Evolutionary conservation across 30 jellyfish, hydroid and myxozoan genomes (phyloP).

Genomic region (Catostylus mosaicus): DNA sequence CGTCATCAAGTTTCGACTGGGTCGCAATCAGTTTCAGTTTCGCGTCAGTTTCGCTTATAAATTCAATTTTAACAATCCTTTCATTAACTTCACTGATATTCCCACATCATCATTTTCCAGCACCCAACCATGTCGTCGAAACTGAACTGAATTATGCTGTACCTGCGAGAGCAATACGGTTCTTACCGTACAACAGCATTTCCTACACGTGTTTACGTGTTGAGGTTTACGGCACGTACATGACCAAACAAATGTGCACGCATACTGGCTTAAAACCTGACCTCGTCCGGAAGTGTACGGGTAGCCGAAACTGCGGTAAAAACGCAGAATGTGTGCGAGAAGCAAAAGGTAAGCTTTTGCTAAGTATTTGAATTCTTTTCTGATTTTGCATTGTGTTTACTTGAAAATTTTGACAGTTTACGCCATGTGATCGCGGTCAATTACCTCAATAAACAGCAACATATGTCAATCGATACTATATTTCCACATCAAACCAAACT

Average conservation of each 20-base stretch:
- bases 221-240: constrained; percentile 84
- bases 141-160: constrained; percentile 61
- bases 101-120: neutral
- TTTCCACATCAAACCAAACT: too few relatives aligned
- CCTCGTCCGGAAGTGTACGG: constrained; percentile 57
- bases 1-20: too few relatives aligned
- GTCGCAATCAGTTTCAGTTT: too few relatives aligned
- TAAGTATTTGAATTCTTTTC: too few relatives aligned
- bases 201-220: constrained; percentile 69
- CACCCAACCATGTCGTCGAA: constrained; percentile 36
- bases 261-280: constrained; percentile 46
- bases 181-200: constrained; percentile 59
- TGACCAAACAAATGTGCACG: constrained; percentile 71
- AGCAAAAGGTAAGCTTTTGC: too few relatives aligned
- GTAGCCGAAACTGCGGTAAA: constrained; percentile 77
- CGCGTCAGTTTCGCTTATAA: too few relatives aligned
- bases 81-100: neutral
- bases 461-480: too few relatives aligned
- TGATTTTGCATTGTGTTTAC: too few relatives aligned
- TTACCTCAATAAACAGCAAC: too few relatives aligned
- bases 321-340: constrained; percentile 64
- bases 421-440: too few relatives aligned
- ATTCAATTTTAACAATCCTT: neutral
- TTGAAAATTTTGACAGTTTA: too few relatives aligned
- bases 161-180: constrained; percentile 80